phyloP scores from a whole-genome alignment of 2,113 vertebrate genomes.

The Passer montanus region DNA sequence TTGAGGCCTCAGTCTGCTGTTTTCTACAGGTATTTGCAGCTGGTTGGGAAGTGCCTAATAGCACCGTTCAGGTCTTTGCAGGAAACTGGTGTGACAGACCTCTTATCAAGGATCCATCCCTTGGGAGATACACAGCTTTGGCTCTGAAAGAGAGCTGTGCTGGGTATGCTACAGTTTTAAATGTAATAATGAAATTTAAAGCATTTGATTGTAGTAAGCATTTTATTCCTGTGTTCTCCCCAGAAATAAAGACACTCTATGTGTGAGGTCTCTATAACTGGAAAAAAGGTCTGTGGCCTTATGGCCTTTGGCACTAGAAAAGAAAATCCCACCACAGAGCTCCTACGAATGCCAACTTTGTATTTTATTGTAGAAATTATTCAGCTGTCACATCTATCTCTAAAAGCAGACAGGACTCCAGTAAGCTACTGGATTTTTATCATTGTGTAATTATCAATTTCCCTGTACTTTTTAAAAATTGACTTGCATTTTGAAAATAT shows the following conservation, averaged over 20 bases:
- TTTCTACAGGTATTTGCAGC: neutral
- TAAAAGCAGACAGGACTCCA: neutral
- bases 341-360: fast-evolving
- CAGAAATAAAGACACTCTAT: neutral
- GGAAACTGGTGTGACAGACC: neutral
- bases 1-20: neutral
- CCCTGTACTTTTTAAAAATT: neutral
- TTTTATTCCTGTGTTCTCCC: neutral
- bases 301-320: neutral
- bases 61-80: neutral
- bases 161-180: neutral
- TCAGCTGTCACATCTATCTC: too few species aligned
- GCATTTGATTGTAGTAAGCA: neutral
- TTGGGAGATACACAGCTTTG: neutral
- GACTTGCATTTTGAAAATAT: neutral
- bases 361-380: neutral
- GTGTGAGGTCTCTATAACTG: neutral
- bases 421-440: neutral
- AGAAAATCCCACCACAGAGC: neutral
- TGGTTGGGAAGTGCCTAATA: neutral
- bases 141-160: neutral
- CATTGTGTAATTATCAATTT: neutral
- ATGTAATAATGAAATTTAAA: neutral
- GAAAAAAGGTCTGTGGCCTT: neutral
- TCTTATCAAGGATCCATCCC: neutral